A percentile compares a stretch with the other conserved stretches of the same genome.
These are phyloP conservation scores for Petroica traversi DNA, from an alignment of 2,113 vertebrate species.

Conservation along the genomic window DNA sequence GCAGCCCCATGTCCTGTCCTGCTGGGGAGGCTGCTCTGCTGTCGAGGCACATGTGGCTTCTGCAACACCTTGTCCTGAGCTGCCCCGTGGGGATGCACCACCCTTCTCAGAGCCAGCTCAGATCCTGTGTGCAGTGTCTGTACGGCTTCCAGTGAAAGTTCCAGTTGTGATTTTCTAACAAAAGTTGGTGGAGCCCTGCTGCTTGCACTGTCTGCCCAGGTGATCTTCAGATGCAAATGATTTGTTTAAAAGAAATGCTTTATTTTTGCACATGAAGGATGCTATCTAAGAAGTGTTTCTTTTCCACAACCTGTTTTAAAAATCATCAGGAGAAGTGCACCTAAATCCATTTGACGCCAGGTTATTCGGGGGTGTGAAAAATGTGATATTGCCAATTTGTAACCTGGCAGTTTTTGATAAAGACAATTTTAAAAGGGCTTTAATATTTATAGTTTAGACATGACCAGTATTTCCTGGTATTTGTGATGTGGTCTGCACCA, in stretches of 20 bases:
- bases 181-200: not conserved
- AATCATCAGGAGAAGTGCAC: not conserved
- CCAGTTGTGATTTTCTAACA: not conserved
- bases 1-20: fast-evolving
- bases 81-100: not conserved
- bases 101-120: not conserved
- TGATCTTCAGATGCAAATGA: not conserved
- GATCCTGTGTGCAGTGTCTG: not conserved
- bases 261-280: not conserved
- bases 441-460: conserved; percentile 64
- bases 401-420: conserved; percentile 56
- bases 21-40: fast-evolving
- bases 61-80: not conserved
- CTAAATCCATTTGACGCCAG: not conserved
- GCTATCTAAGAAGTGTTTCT: not conserved
- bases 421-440: conserved; percentile 76
- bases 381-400: conserved; percentile 31
- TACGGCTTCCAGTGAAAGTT: not conserved
- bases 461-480: conserved; percentile 71
- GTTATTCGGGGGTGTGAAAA: not conserved
- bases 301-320: conserved; percentile 27
- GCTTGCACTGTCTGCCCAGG: not conserved
- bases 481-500: conserved; percentile 35
- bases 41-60: fast-evolving
- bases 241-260: conserved; percentile 6